Evolutionary conservation across 2,888 invertebrate genomes (phyloP).

Genomic region (Papilio gigon): DNA sequence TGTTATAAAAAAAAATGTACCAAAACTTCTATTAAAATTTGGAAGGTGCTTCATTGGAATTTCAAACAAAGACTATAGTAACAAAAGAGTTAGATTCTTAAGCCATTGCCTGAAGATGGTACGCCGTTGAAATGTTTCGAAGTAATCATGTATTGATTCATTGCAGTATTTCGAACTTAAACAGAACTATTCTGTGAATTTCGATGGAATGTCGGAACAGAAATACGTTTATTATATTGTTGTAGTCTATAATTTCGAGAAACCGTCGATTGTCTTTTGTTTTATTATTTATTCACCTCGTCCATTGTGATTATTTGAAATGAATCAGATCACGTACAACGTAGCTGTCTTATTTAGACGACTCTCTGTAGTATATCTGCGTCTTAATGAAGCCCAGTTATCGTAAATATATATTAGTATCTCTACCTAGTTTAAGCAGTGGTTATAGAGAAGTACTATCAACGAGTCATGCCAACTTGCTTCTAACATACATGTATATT

Average conservation of each 20-base stretch:
- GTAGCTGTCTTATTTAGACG: background rate
- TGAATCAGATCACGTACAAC: background rate
- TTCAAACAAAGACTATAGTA: background rate
- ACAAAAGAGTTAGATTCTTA: background rate
- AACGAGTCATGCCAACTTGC: too few species aligned
- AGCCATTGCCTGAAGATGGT: background rate
- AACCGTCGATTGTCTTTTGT: background rate
- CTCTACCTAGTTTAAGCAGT: too few species aligned
- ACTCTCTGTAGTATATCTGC: background rate
- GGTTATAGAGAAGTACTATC: too few species aligned
- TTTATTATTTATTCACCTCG: background rate
- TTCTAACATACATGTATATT: too few species aligned
- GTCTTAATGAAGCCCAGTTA: background rate
- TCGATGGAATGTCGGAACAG: background rate
- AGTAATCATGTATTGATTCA: slow-evolving; percentile 5
- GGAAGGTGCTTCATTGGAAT: background rate
- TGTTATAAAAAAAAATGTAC: background rate
- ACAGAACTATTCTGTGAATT: background rate
- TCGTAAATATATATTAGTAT: too few species aligned
- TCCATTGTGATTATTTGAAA: background rate
- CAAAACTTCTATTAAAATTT: background rate
- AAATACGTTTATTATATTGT: background rate
- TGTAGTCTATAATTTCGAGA: background rate
- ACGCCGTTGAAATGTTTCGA: background rate
- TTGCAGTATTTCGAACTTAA: slow-evolving; percentile 15